Base-by-base conservation (phyloP, 1,140 invertebrate genomes). In the Coboldia fuscipes region DNA sequence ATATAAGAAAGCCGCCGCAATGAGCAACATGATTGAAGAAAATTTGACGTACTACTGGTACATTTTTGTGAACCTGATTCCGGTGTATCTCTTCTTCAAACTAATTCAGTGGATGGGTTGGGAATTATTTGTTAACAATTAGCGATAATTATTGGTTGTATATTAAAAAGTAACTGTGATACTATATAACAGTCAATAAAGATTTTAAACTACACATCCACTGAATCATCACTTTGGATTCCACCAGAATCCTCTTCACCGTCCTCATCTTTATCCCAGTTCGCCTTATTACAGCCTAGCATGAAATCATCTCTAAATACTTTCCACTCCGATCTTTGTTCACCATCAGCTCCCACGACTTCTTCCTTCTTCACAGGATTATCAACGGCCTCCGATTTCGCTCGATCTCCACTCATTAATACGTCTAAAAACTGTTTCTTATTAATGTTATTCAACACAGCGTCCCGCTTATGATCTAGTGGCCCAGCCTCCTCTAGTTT, bases 241-340 rank as follows among this genome's bases (percentile, higher is more conserved):
- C n/a, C n/a, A n/a, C n/a, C n/a, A n/a, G n/a, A n/a, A n/a, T 37
- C 29, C 22, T 46, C 43, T 10, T 27, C 37, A 29, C 55, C 53
- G 10, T 57, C 50, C 36, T 58, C 52, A 15, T 50, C 46, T 56
- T 82, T 81, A 51, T 88, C 79, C 84, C 84, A 90, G 55, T 90
- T 80, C 59, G 86, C 88, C 58, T 86, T 66, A 56, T 79, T 80
- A 16, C 80, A 76, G 43, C 76, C 75, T 65, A 82, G 78, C 67
- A 83, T 80, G 49, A 82, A 90, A 52, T 88, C 80, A 46, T 86
- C 80, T 34, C 73, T 70, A 43, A 69, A 48, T 22, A 65, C 64
- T 54, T 54, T 65, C 66, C 66, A 69, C 39, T 49, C 61, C n/a
- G 45, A 39, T 35, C 34, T 34, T 40, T 46, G 46, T 42, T 43